A percentile compares a stretch with the other conserved stretches of the same genome.
phyloP scores from a whole-genome alignment of 2,888 invertebrate species.

The Homarus gammarus region DNA sequence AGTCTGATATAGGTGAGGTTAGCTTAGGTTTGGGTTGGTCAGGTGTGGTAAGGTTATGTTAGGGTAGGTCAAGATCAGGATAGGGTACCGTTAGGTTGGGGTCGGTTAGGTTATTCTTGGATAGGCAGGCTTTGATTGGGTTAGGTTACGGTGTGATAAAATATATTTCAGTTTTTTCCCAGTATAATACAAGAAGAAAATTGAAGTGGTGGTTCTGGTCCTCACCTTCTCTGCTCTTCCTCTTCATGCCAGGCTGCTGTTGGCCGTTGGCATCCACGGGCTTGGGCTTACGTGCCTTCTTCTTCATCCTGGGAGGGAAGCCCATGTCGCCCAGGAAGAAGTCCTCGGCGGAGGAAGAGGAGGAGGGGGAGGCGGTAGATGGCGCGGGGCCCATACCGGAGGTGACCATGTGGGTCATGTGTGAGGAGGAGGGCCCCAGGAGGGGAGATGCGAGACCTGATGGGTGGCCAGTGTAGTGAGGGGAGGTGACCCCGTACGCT shows the following conservation, averaged over 20 bases:
- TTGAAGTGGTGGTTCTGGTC: no score
- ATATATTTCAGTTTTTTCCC: no score
- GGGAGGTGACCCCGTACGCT: constrained; percentile 67
- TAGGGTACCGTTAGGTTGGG: no score
- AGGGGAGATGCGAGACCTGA: constrained; percentile 65
- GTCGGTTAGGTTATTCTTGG: no score
- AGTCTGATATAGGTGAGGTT: no score
- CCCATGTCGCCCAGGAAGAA: constrained; percentile 75
- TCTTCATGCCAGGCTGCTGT: constrained; percentile 83
- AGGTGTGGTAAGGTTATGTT: no score
- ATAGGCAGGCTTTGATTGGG: no score
- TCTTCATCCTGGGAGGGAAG: constrained; percentile 81
- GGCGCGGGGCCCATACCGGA: constrained; percentile 66
- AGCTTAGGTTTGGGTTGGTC: no score
- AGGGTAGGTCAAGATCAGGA: no score
- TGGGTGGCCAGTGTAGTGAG: constrained; percentile 67
- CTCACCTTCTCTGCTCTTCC: constrained; percentile 92
- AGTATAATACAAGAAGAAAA: no score
- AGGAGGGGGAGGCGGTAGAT: constrained; percentile 71
- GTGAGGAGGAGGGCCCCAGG: constrained; percentile 62
- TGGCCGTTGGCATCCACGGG: constrained; percentile 84
- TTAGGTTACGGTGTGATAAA: no score
- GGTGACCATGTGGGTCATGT: constrained; percentile 56
- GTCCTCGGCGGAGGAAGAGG: constrained; percentile 75
- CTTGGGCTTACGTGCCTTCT: constrained; percentile 89